Evolutionary conservation across 2,888 invertebrate genomes (phyloP).

Genomic region (Platycnemis pennipes): DNA sequence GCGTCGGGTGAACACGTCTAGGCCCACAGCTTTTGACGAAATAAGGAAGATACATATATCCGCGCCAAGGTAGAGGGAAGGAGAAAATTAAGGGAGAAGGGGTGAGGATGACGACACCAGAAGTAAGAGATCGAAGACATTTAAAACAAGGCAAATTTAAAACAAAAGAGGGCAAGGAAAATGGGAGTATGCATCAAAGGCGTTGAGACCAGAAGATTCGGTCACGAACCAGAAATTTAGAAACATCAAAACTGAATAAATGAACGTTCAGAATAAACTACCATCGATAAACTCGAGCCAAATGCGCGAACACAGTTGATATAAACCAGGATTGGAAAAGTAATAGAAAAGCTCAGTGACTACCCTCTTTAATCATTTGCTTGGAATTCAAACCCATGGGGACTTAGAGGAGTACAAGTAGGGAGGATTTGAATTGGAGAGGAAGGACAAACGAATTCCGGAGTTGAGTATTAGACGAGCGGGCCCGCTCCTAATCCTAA

Average conservation of each 20-base stretch:
- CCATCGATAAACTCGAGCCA: too few relatives aligned
- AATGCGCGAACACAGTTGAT: too few relatives aligned
- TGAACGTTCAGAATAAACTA: too few relatives aligned
- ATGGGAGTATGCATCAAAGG: background rate
- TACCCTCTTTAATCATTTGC: background rate
- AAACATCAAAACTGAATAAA: too few relatives aligned
- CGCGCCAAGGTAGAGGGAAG: background rate
- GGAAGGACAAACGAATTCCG: background rate
- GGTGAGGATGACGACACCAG: background rate
- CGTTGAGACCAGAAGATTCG: too few relatives aligned
- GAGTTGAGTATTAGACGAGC: background rate
- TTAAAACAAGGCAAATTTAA: too few relatives aligned
- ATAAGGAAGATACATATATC: background rate
- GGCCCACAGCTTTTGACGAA: too few relatives aligned
- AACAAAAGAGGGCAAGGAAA: too few relatives aligned
- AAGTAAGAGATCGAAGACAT: too few relatives aligned
- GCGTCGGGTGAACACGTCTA: background rate
- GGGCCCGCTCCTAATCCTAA: conserved; percentile 1
- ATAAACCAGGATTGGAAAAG: background rate
- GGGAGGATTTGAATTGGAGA: background rate
- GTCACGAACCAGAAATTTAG: too few relatives aligned
- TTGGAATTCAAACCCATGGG: background rate
- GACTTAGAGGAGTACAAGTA: background rate
- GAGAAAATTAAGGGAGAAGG: background rate
- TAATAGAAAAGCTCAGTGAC: background rate